phyloP scores from a whole-genome alignment of 1,140 invertebrate species.

The Ostrea denselamellosa region DNA sequence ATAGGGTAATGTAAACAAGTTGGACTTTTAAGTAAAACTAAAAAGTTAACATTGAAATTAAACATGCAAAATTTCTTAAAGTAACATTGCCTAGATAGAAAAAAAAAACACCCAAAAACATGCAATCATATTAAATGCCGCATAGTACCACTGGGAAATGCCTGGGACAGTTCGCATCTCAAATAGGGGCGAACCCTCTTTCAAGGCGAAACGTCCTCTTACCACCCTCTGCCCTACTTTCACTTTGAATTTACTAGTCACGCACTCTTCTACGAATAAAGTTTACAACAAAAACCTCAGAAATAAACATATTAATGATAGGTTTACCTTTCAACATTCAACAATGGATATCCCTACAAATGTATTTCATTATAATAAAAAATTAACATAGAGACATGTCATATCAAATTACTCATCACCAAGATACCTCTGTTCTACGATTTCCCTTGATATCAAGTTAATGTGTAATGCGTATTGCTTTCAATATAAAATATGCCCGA shows the following conservation, averaged over 20 bases:
- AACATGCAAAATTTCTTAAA: too few species aligned
- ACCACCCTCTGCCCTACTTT: neutral
- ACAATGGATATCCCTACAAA: neutral
- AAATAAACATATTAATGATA: neutral
- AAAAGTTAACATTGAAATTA: too few species aligned
- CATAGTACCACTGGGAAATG: too few species aligned
- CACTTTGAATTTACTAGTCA: neutral
- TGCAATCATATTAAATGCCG: too few species aligned
- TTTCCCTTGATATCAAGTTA: neutral
- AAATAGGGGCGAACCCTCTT: too few species aligned
- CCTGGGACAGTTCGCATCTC: too few species aligned
- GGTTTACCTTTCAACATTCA: neutral
- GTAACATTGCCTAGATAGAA: too few species aligned
- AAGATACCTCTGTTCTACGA: neutral
- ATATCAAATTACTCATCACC: neutral
- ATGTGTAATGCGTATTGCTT: neutral
- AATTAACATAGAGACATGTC: neutral
- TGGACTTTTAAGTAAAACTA: too few species aligned
- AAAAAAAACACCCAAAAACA: too few species aligned
- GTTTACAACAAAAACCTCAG: neutral
- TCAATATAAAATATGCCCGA: neutral
- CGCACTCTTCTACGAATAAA: neutral
- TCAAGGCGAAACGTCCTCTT: too few species aligned
- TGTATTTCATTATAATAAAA: slow-evolving; percentile 31
- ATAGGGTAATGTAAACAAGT: too few species aligned